A percentile compares a stretch with the other conserved stretches of the same genome.
Conservation (phyloP, 2,888 invertebrate species). For the Netelia virgata region DNA sequence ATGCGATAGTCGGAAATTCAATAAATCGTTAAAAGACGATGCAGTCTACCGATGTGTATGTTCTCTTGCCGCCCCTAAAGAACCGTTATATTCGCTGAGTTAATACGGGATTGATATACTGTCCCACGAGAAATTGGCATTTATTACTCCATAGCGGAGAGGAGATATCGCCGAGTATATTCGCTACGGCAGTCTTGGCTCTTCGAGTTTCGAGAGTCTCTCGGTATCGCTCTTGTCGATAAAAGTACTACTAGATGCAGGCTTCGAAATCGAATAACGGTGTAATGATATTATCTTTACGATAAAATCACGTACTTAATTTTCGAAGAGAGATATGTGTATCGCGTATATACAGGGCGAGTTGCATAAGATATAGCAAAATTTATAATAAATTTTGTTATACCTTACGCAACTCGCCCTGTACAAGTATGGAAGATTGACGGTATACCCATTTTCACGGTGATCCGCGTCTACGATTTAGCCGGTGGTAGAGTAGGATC, state of each 20-base stretch:
- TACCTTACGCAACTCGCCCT: no score
- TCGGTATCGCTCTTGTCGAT: not conserved
- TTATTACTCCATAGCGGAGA: conserved; percentile 33
- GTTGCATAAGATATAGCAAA: no score
- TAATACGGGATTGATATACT: conserved; percentile 59
- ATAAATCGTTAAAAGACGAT: conserved; percentile 35
- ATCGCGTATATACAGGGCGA: not conserved
- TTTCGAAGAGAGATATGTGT: not conserved
- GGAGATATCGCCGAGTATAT: conserved; percentile 24
- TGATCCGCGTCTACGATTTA: not conserved
- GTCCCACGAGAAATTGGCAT: conserved; percentile 47
- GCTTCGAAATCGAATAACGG: not conserved
- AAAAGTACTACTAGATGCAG: not conserved
- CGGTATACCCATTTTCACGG: not conserved
- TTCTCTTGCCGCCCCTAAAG: not conserved
- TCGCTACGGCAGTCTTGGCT: conserved; percentile 18
- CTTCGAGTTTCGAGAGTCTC: conserved; percentile 18
- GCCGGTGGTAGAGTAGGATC: not conserved
- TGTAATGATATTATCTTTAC: not conserved
- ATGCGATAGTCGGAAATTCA: conserved; percentile 16
- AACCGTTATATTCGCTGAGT: conserved; percentile 37
- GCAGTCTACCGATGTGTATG: conserved; percentile 3
- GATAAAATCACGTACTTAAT: not conserved
- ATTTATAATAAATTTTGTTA: no score
- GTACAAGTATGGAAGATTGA: not conserved